Percentiles rank a stretch among this genome's conserved stretches.
These are phyloP conservation scores for Lophius piscatorius DNA, from an alignment of 2,113 vertebrate genomes.

Conservation along the genomic window DNA sequence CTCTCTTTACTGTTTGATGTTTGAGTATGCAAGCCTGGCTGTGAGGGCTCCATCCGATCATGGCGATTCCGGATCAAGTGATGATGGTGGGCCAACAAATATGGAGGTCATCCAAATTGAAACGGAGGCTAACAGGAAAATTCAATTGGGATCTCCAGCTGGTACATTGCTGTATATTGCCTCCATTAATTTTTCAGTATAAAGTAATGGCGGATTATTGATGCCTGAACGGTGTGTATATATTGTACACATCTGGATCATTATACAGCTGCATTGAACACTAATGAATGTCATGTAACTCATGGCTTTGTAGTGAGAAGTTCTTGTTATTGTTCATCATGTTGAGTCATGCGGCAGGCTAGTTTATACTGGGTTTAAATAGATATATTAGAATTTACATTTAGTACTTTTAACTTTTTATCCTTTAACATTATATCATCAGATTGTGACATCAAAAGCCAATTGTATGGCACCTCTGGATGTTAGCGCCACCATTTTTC, in stretches of 20 bases:
- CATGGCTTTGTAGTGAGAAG: constrained; percentile 1
- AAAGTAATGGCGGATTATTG: constrained; percentile 12
- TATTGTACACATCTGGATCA: constrained; percentile 50
- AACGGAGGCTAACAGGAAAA: constrained; percentile 10
- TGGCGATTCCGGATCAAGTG: too few species aligned
- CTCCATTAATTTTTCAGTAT: constrained; percentile 14
- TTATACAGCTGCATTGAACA: constrained; percentile 49
- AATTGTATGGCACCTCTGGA: too few species aligned
- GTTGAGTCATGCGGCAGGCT: constrained; percentile 21
- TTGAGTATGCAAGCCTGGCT: too few species aligned
- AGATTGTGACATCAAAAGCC: too few species aligned
- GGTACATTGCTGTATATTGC: constrained; percentile 4
- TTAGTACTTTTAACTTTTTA: too few species aligned
- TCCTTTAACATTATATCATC: too few species aligned
- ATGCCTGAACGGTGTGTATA: constrained; percentile 23
- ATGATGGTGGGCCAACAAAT: too few species aligned
- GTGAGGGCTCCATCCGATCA: not conserved
- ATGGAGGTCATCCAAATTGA: constrained; percentile 35
- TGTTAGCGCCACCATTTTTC: too few species aligned
- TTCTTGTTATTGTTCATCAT: constrained; percentile 20
- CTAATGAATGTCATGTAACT: constrained; percentile 43
- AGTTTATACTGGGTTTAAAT: constrained; percentile 44
- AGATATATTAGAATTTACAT: too few species aligned
- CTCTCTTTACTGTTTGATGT: too few species aligned
- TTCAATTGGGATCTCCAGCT: constrained; percentile 20